A percentile compares a stretch with the other conserved stretches of the same genome.
phyloP scores from a whole-genome alignment of 2,113 vertebrate genomes.

The Pelodiscus sinensis region DNA sequence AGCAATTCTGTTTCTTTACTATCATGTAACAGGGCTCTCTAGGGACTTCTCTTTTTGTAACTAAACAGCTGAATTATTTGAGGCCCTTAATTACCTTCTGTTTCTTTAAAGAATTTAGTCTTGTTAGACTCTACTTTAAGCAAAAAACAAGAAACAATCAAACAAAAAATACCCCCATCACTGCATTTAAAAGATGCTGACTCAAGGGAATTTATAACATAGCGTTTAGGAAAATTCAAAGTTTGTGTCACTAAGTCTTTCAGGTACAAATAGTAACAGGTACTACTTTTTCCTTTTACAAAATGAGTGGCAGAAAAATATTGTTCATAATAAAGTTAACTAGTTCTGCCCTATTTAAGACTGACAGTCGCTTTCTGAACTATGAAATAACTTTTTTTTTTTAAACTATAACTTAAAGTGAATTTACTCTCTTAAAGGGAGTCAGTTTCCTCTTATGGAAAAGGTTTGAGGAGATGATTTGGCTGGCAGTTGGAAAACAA shows the following conservation, averaged over 20 bases:
- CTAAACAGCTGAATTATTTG: not conserved
- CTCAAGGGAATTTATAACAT: not conserved
- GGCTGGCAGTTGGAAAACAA: not conserved
- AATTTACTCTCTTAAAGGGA: accelerated
- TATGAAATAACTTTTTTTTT: not conserved
- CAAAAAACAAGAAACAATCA: not conserved
- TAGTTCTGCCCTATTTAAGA: not conserved
- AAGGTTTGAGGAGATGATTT: not conserved
- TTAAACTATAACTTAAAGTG: not conserved
- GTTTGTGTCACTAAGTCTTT: not conserved
- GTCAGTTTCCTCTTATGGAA: not conserved
- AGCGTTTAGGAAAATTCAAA: not conserved
- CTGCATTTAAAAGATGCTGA: not conserved
- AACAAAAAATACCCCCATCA: not conserved
- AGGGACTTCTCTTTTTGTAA: not conserved
- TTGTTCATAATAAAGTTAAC: not conserved
- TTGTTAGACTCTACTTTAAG: not conserved
- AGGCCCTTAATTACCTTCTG: not conserved
- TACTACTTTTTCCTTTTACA: not conserved
- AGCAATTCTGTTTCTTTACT: not conserved
- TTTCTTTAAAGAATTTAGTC: not conserved
- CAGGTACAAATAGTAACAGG: too few relatives aligned
- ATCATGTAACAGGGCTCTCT: not conserved
- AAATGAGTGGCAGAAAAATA: not conserved
- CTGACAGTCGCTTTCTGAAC: not conserved